Conservation (phyloP, 2,113 vertebrate species). For the Atherinomorus stipes region DNA sequence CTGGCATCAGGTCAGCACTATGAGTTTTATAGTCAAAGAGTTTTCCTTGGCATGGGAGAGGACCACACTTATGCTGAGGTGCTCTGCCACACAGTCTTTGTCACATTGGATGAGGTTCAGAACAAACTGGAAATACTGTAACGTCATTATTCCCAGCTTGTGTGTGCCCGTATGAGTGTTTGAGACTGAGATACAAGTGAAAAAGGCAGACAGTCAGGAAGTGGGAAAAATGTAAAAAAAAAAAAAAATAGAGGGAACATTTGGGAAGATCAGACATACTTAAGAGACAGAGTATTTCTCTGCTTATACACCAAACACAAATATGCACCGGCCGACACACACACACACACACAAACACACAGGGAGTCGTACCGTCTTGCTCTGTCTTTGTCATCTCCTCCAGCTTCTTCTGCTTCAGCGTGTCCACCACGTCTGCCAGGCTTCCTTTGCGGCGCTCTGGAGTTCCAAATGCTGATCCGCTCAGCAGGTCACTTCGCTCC, state of each 20-base stretch:
- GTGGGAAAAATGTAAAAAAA: slow-evolving; percentile 17
- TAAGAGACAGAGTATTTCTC: slow-evolving; percentile 38
- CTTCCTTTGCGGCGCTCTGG: slow-evolving; percentile 99
- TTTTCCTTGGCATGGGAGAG: slow-evolving; percentile 77
- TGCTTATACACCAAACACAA: slow-evolving; percentile 8
- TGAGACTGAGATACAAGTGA: slow-evolving; percentile 47
- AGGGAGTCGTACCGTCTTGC: slow-evolving; percentile 91
- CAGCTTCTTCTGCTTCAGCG: slow-evolving; percentile 98
- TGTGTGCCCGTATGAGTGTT: slow-evolving; percentile 38
- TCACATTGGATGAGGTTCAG: slow-evolving; percentile 81
- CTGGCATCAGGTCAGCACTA: slow-evolving; percentile 75
- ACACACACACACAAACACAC: slow-evolving; percentile 44
- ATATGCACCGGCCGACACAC: slow-evolving; percentile 38
- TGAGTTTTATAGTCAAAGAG: slow-evolving; percentile 81
- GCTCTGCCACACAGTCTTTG: slow-evolving; percentile 81
- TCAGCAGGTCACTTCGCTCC: slow-evolving; percentile 95
- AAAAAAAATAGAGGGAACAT: slow-evolving; percentile 32
- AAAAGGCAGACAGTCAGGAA: slow-evolving; percentile 40
- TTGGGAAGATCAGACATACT: slow-evolving; percentile 22
- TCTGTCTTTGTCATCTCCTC: slow-evolving; percentile 99
- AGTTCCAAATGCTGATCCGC: slow-evolving; percentile 95
- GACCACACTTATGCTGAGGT: slow-evolving; percentile 82
- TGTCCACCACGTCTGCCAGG: slow-evolving; percentile 98
- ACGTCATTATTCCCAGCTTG: slow-evolving; percentile 75
- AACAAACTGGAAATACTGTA: slow-evolving; percentile 83